phyloP scores from a whole-genome alignment of 2,888 invertebrate species.

The Julus scanicus region DNA sequence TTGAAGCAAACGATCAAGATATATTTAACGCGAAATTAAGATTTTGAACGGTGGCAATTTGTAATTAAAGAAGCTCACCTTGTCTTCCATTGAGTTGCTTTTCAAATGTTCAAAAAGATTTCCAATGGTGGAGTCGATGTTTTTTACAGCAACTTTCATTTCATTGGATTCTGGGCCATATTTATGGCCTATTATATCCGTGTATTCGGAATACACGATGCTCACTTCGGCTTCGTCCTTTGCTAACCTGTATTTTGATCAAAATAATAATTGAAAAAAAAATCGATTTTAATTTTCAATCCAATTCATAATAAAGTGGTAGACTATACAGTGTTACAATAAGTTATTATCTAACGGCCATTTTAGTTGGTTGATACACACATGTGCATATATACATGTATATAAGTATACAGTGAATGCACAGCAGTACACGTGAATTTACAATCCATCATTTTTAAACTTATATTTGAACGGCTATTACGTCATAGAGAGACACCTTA shows the following conservation, averaged over 20 bases:
- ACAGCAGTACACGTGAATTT: too few relatives aligned
- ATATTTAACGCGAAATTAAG: neutral
- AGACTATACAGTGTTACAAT: too few relatives aligned
- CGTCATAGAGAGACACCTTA: too few relatives aligned
- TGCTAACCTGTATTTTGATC: neutral
- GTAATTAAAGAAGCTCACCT: constrained; percentile 53
- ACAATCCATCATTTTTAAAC: too few relatives aligned
- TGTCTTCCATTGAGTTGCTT: constrained; percentile 59
- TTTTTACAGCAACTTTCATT: constrained; percentile 59
- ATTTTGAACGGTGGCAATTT: neutral
- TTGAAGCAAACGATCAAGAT: neutral
- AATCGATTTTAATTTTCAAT: too few relatives aligned
- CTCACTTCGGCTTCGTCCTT: constrained; percentile 46
- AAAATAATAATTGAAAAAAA: neutral
- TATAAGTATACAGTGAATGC: too few relatives aligned
- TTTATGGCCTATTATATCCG: constrained; percentile 59
- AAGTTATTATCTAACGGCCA: too few relatives aligned
- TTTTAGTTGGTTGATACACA: too few relatives aligned
- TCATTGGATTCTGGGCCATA: constrained; percentile 59
- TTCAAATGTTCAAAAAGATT: constrained; percentile 59
- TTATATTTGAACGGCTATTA: too few relatives aligned
- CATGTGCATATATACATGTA: too few relatives aligned
- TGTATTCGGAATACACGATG: constrained; percentile 52
- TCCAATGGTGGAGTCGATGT: constrained; percentile 59
- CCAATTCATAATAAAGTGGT: too few relatives aligned